A percentile compares a stretch with the other conserved stretches of the same genome.
phyloP scores from a whole-genome alignment of 1,140 invertebrate species.

The Papilio helenus region DNA sequence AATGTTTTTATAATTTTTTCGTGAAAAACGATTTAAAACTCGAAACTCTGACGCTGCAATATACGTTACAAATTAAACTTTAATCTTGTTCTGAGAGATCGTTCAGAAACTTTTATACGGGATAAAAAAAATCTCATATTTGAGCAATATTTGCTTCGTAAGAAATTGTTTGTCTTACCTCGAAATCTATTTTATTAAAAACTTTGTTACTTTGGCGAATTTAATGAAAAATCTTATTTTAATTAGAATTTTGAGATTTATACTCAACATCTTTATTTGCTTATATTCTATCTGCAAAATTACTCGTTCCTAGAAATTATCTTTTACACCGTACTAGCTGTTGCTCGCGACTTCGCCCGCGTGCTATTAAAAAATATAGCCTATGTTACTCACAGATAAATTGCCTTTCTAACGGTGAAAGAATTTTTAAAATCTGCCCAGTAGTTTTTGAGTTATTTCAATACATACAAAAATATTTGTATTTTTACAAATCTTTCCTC shows the following conservation, averaged over 20 bases:
- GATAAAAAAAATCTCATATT: constrained; percentile 12
- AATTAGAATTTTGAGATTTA: neutral
- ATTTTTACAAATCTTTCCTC: no score
- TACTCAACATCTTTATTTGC: neutral
- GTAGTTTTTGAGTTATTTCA: no score
- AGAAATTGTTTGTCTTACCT: neutral
- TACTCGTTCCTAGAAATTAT: no score
- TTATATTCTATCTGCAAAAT: neutral
- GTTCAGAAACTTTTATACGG: neutral
- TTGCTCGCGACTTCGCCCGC: no score
- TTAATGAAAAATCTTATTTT: neutral
- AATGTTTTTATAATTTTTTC: neutral
- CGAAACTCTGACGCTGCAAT: neutral
- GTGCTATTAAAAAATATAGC: no score
- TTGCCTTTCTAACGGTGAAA: no score
- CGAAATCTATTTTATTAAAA: constrained; percentile 5
- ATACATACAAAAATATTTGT: no score
- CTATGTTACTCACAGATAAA: no score
- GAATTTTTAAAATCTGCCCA: no score
- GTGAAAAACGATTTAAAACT: neutral
- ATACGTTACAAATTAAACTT: constrained; percentile 19
- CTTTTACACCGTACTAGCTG: no score
- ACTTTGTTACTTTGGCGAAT: neutral
- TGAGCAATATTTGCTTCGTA: neutral
- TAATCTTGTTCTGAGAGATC: constrained; percentile 14